Percentiles rank a stretch among this genome's conserved stretches.
phyloP scores from a whole-genome alignment of 2,797 vertebrate species.

The Urosaurus nigricauda region DNA sequence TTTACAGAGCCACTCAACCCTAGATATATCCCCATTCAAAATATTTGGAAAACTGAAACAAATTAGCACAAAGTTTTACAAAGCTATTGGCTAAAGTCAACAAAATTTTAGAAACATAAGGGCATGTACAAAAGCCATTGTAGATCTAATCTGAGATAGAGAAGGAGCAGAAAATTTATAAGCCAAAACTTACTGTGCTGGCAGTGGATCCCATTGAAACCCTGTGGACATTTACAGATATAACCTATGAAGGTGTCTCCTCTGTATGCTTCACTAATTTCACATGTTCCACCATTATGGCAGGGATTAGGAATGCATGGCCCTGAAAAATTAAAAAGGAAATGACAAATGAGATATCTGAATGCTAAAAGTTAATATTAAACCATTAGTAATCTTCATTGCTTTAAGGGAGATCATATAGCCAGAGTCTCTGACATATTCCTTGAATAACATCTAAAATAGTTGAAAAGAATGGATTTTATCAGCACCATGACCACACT shows the following conservation, averaged over 20 bases:
- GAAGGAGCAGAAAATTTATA: constrained; percentile 28
- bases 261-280: constrained; percentile 95
- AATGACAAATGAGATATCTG: constrained; percentile 12
- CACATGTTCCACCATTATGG: constrained; percentile 95
- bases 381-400: not conserved
- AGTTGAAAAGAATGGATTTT: not conserved
- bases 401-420: not conserved
- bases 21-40: not conserved
- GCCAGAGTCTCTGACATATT: not conserved
- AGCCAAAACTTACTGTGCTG: constrained; percentile 93
- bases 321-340: constrained; percentile 79
- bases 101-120: not conserved
- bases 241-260: constrained; percentile 98
- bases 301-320: constrained; percentile 96
- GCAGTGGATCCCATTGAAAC: constrained; percentile 96
- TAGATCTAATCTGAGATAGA: not conserved
- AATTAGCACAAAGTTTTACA: not conserved
- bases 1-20: not conserved
- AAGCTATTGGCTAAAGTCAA: not conserved
- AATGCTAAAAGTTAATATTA: constrained; percentile 33
- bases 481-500: not conserved
- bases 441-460: not conserved
- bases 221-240: constrained; percentile 92
- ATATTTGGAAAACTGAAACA: not conserved
- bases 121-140: not conserved